phyloP scores from a whole-genome alignment of 2,888 invertebrate species.

The Monoplex corrugatus region DNA sequence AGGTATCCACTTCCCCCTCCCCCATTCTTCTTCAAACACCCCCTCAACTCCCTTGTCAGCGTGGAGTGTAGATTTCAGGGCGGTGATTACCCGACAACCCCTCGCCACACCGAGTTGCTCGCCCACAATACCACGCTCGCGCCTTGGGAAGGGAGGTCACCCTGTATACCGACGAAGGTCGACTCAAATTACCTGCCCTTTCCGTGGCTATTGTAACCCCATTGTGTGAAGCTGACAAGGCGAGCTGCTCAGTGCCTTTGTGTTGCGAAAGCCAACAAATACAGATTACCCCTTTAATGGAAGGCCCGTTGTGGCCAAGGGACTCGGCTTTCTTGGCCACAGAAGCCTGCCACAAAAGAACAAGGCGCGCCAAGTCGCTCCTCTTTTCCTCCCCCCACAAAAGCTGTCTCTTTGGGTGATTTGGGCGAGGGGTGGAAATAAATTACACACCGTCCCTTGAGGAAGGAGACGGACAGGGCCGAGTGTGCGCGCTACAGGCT shows the following conservation, averaged over 20 bases:
- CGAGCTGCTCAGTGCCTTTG: slow-evolving; percentile 48
- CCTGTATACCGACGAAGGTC: slow-evolving; percentile 40
- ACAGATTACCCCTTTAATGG: slow-evolving; percentile 52
- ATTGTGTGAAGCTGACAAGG: slow-evolving; percentile 45
- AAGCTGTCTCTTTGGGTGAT: slow-evolving; percentile 35
- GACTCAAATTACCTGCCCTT: slow-evolving; percentile 52
- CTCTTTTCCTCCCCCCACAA: slow-evolving; percentile 36
- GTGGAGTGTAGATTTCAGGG: slow-evolving; percentile 24
- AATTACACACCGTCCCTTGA: slow-evolving; percentile 34
- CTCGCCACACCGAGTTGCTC: slow-evolving; percentile 29
- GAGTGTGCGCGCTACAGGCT: background rate
- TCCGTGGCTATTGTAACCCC: slow-evolving; percentile 36
- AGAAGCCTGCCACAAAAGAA: slow-evolving; percentile 37
- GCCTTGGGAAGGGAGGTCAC: slow-evolving; percentile 47
- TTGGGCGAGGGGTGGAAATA: slow-evolving; percentile 43
- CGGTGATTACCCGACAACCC: background rate
- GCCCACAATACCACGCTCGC: slow-evolving; percentile 29
- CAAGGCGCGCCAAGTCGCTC: slow-evolving; percentile 27
- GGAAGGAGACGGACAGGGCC: background rate
- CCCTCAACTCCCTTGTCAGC: background rate
- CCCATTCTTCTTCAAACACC: background rate
- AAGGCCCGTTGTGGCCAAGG: slow-evolving; percentile 3
- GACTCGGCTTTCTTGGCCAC: background rate
- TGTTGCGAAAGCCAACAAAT: slow-evolving; percentile 45
- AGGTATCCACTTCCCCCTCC: background rate